phyloP scores from a whole-genome alignment of 37 sponge, comb jelly and placozoan genomes.

The Mnemiopsis leidyi region DNA sequence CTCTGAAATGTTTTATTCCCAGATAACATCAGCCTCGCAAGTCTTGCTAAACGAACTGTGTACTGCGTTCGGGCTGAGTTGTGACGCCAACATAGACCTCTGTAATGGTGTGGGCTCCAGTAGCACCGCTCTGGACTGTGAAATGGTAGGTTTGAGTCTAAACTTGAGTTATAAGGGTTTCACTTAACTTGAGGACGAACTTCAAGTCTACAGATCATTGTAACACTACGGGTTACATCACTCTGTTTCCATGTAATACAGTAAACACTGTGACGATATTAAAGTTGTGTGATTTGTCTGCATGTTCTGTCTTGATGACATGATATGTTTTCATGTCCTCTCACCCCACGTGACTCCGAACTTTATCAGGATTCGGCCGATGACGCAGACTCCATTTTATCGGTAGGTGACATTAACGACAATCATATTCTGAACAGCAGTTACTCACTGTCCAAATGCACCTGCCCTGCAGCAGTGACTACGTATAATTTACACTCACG shows the following conservation, averaged over 20 bases:
- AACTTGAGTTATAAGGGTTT: too few species aligned
- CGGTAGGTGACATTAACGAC: not conserved
- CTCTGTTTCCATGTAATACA: too few species aligned
- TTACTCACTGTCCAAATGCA: not conserved
- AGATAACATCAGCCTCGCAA: constrained; percentile 2
- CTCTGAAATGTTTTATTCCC: not conserved
- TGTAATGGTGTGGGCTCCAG: not conserved
- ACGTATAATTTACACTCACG: not conserved
- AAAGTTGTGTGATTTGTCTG: too few species aligned
- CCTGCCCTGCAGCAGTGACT: not conserved
- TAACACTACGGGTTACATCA: too few species aligned
- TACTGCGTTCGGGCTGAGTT: not conserved
- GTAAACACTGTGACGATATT: too few species aligned
- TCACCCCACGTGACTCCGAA: not conserved
- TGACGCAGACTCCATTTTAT: not conserved
- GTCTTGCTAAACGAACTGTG: not conserved
- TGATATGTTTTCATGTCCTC: not conserved
- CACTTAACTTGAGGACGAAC: too few species aligned
- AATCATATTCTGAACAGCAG: not conserved
- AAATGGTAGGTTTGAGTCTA: too few species aligned
- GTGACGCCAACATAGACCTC: not conserved
- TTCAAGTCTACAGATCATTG: too few species aligned
- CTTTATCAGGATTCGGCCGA: not conserved
- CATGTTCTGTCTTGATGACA: not conserved
- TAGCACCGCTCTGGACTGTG: not conserved